A percentile compares a stretch with the other conserved stretches of the same genome.
phyloP scores from a whole-genome alignment of 2,888 invertebrate genomes.

The Idaea biselata region DNA sequence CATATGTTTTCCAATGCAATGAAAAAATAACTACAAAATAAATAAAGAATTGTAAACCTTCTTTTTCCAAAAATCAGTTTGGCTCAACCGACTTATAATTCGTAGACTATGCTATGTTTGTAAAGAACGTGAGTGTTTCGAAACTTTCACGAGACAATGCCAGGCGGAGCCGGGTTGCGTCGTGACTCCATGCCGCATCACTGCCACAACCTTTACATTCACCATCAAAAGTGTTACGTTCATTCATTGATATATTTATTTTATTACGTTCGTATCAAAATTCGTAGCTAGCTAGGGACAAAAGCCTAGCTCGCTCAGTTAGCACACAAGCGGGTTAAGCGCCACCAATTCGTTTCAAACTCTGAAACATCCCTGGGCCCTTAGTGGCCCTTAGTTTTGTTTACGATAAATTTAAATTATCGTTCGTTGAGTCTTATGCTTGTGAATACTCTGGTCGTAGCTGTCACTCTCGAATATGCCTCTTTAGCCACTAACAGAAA shows the following conservation, averaged over 20 bases:
- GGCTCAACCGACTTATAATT: not conserved
- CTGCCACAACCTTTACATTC: not conserved
- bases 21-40: not conserved
- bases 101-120: not conserved
- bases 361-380: no score
- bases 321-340: no score
- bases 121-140: not conserved
- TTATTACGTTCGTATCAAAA: not conserved
- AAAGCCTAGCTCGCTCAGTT: no score
- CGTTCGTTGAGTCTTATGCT: no score
- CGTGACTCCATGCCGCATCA: not conserved
- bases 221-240: not conserved
- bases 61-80: not conserved
- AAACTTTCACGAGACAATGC: slow-evolving; percentile 3
- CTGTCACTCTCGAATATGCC: no score
- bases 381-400: no score
- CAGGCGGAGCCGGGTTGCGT: not conserved
- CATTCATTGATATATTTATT: not conserved
- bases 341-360: no score
- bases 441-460: no score
- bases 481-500: no score
- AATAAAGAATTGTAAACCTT: not conserved
- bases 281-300: no score
- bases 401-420: no score
- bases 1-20: no score